Percentiles rank a stretch among this genome's conserved stretches.
Conservation (phyloP, 2,888 invertebrate genomes). For the Lepidochitona cinerea region DNA sequence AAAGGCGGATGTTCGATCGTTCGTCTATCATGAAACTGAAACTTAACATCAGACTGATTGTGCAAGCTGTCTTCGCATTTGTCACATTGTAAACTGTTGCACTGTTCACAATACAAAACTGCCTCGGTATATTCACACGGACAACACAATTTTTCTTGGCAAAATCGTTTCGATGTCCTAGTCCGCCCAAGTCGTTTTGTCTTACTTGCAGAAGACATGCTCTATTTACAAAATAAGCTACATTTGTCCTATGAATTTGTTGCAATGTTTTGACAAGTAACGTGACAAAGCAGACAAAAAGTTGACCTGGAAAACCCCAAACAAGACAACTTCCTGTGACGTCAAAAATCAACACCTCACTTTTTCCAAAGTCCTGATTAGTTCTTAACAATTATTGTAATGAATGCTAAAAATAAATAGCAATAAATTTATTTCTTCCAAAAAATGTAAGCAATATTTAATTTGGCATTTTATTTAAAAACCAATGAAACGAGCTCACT, state of each 20-base stretch:
- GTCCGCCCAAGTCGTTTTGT: constrained; percentile 30
- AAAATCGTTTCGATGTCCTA: constrained; percentile 56
- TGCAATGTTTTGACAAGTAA: not conserved
- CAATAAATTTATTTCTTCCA: too few relatives aligned
- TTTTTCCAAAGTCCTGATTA: too few relatives aligned
- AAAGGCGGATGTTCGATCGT: constrained; percentile 48
- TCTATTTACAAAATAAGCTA: not conserved
- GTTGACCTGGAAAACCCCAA: constrained; percentile 1
- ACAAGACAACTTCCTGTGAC: constrained; percentile 1
- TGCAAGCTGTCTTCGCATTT: constrained; percentile 67
- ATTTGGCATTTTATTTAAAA: too few relatives aligned
- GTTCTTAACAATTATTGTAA: too few relatives aligned
- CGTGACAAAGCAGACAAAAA: not conserved
- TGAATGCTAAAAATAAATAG: too few relatives aligned
- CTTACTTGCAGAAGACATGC: not conserved
- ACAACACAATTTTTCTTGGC: constrained; percentile 65
- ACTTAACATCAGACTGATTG: constrained; percentile 48
- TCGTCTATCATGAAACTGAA: constrained; percentile 62
- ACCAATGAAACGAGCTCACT: too few relatives aligned
- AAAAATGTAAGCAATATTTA: too few relatives aligned
- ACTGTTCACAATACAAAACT: constrained; percentile 63
- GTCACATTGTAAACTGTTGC: constrained; percentile 67
- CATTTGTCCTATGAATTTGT: not conserved
- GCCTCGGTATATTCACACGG: constrained; percentile 58
- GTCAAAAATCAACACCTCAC: too few relatives aligned